Percentiles rank a stretch among this genome's conserved stretches.
Evolutionary conservation across 2,888 invertebrate species (phyloP).

Genomic region (Hydrotaea diabolus): DNA sequence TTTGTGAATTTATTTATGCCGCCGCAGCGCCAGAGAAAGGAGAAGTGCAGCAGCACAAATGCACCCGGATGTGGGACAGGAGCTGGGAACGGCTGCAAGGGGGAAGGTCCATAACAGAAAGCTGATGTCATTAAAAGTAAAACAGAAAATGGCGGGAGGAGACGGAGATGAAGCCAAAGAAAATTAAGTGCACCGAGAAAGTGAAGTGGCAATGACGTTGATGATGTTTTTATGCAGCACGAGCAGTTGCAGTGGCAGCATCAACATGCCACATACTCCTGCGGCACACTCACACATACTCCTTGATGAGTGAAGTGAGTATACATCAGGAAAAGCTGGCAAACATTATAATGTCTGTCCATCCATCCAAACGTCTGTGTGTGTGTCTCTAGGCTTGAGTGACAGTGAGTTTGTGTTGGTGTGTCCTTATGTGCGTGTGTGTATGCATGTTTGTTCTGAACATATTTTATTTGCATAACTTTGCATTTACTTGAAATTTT

Average conservation of each 20-base stretch:
- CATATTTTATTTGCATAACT: constrained; percentile 62
- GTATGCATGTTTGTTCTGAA: constrained; percentile 38
- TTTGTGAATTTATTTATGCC: constrained; percentile 43
- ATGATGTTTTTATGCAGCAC: constrained; percentile 38
- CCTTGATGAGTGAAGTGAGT: neutral
- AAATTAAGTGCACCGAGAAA: constrained; percentile 60
- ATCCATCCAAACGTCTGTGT: neutral
- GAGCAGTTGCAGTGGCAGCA: constrained; percentile 11
- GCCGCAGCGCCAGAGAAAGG: neutral
- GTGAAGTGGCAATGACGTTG: constrained; percentile 55
- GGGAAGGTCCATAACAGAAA: neutral
- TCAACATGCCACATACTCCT: neutral
- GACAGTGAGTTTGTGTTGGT: neutral
- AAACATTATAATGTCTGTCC: constrained; percentile 14
- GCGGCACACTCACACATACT: too few species aligned
- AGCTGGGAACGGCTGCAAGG: neutral
- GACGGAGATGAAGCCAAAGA: constrained; percentile 15
- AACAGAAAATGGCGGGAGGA: constrained; percentile 7
- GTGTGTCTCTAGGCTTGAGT: neutral
- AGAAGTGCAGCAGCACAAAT: neutral
- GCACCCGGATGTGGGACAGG: neutral
- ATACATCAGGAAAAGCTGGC: neutral
- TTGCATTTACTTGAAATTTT: constrained; percentile 60
- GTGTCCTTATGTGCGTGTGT: constrained; percentile 35
- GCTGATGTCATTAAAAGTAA: constrained; percentile 41